phyloP scores from a whole-genome alignment of 2,113 vertebrate species.

The Etheostoma spectabile region DNA sequence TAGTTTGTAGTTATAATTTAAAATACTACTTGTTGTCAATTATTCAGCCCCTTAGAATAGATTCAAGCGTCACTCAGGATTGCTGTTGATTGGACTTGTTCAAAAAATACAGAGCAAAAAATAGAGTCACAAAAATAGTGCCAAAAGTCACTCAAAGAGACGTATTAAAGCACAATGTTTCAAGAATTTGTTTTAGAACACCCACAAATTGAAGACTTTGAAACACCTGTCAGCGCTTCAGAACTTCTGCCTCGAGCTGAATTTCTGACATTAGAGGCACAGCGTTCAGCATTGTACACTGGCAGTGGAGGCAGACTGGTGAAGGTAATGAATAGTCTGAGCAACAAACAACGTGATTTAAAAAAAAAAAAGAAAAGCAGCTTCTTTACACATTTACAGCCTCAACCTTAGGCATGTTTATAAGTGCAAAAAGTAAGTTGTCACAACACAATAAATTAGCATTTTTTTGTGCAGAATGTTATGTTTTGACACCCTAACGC shows the following conservation, averaged over 20 bases:
- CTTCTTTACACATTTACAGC: slow-evolving; percentile 59
- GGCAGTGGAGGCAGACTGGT: slow-evolving; percentile 46
- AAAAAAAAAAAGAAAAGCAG: slow-evolving; percentile 41
- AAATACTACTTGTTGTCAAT: slow-evolving; percentile 39
- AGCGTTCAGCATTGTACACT: slow-evolving; percentile 56
- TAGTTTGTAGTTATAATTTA: slow-evolving; percentile 36
- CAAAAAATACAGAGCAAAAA: slow-evolving; percentile 55
- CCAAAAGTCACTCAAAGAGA: slow-evolving; percentile 68
- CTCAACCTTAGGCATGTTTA: slow-evolving; percentile 53
- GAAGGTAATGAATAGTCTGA: slow-evolving; percentile 33
- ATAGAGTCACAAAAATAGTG: slow-evolving; percentile 69
- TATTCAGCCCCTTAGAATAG: slow-evolving; percentile 33
- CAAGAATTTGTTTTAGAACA: slow-evolving; percentile 78
- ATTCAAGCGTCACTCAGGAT: slow-evolving; percentile 37
- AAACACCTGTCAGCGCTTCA: slow-evolving; percentile 76
- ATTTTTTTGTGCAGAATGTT: slow-evolving; percentile 43
- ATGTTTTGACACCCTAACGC: slow-evolving; percentile 36
- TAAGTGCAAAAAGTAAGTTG: slow-evolving; percentile 51
- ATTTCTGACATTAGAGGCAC: slow-evolving; percentile 66
- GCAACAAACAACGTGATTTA: slow-evolving; percentile 30
- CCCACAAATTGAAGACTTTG: slow-evolving; percentile 79
- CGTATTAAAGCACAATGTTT: slow-evolving; percentile 63
- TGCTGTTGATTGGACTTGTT: slow-evolving; percentile 62
- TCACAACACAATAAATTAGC: slow-evolving; percentile 42
- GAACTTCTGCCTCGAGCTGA: slow-evolving; percentile 72